Base-by-base conservation (phyloP, 2,888 invertebrate genomes). In the Phymatocera aterrima region DNA sequence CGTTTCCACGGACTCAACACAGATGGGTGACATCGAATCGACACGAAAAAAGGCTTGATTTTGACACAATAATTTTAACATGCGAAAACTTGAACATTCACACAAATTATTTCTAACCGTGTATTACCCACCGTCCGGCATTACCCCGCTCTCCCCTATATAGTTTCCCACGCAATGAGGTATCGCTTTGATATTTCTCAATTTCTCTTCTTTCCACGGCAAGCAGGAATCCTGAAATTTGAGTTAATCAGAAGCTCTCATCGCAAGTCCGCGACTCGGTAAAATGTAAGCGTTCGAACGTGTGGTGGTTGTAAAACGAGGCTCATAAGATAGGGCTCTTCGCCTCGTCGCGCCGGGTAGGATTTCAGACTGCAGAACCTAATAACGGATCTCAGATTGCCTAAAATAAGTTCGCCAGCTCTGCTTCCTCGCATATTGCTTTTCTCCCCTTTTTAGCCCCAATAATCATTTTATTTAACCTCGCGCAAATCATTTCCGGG, bases 241-340 rank as follows among this genome's bases (percentile, higher is more conserved):
- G n/a, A 57, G 57, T 57, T 57, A 28, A 15, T 57, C 3, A 24
- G 43, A 24, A 68, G 24, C 43, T 43, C 46, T n/a, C 24, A 46
- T 68, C 18, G 68, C 68, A 18, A 64, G 34, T 46, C 15, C 28
- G 15, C 24, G 24, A 46, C 43, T 46, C 68, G 46, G 28, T 68
- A 43, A 46, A 68, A 68, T 24, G 68, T 43, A 43, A 68, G 21
- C 68, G 68, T 24, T 43, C 8, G 68, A 68, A 68, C 68, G 68
- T 43, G 68, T 15, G 43, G 10, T 68, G 68, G 43, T 68, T 43
- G 68, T 68, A 10, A 68, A 68, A 43, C 28, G 43, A 6, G 1
- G 28, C 15, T 68, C 28, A 54, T 54, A 46, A 21, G 37, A 37
- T 15, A 68, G 43, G 6, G 24, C 12, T 28, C 21, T n/a, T 28